These are phyloP conservation scores for Anisognathus igniventris DNA, from an alignment of 2,797 vertebrate species.

Conservation along the genomic window DNA sequence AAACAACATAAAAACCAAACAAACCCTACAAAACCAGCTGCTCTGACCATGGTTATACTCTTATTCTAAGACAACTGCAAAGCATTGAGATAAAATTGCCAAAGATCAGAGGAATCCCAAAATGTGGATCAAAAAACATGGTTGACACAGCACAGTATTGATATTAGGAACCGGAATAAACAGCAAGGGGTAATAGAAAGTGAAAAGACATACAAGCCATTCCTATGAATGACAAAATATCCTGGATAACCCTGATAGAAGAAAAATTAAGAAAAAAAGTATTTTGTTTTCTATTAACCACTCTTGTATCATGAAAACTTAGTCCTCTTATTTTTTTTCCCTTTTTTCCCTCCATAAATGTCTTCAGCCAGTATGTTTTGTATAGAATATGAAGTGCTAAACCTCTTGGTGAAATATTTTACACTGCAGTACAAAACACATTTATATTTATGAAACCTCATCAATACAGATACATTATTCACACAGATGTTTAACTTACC, in stretches of 20 bases:
- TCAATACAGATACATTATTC: background rate
- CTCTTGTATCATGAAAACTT: background rate
- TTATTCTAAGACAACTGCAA: background rate
- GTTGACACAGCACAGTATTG: background rate
- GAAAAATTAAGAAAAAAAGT: background rate
- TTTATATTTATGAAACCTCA: background rate
- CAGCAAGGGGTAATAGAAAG: background rate
- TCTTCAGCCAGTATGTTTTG: background rate
- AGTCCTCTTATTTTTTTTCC: background rate
- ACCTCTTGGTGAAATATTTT: background rate
- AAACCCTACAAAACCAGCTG: background rate
- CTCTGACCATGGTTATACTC: background rate
- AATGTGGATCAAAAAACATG: background rate
- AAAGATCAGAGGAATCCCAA: background rate
- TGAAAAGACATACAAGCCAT: background rate
- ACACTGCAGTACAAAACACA: background rate
- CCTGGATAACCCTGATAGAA: background rate
- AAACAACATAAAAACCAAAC: background rate
- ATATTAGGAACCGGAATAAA: background rate
- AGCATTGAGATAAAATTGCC: background rate
- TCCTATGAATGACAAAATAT: background rate
- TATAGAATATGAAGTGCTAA: background rate
- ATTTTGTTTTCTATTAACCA: background rate
- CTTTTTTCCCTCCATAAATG: fast-evolving
- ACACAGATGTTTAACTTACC: background rate